Percentiles rank a stretch among this genome's conserved stretches.
phyloP scores from a whole-genome alignment of 2,888 invertebrate genomes.

The Cephus spinipes region DNA sequence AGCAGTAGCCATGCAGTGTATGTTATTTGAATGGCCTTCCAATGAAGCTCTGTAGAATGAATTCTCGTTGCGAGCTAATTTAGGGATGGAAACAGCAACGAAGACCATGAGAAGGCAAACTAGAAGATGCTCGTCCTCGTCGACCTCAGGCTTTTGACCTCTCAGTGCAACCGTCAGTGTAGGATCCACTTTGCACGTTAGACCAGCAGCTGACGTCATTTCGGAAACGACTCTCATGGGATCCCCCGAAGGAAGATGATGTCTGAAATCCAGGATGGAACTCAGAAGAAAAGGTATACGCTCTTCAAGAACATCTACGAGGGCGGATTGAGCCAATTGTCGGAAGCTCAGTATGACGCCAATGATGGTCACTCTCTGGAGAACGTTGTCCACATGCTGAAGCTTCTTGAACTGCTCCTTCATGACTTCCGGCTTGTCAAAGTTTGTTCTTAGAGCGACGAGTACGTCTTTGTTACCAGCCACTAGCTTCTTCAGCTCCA shows the following conservation, averaged over 20 bases:
- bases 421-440: conserved; percentile 99
- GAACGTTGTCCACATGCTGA: conserved; percentile 92
- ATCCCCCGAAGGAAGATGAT: conserved; percentile 91
- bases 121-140: conserved; percentile 92
- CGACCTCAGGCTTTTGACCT: conserved; percentile 87
- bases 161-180: conserved; percentile 91
- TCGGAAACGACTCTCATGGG: conserved; percentile 93
- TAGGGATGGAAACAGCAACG: conserved; percentile 96
- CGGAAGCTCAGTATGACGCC: conserved; percentile 98
- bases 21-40: conserved; percentile 98
- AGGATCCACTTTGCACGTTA: conserved; percentile 95
- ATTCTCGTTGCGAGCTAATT: conserved; percentile 89
- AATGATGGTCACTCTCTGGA: conserved; percentile 97
- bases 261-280: conserved; percentile 94
- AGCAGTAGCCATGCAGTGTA: conserved; percentile 97
- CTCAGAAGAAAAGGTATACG: conserved; percentile 96
- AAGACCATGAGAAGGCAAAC: conserved; percentile 98
- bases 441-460: conserved; percentile 91
- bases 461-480: conserved; percentile 93
- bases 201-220: conserved; percentile 97
- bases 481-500: conserved; percentile 93
- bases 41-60: conserved; percentile 89
- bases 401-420: conserved; percentile 93
- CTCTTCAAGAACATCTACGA: conserved; percentile 92
- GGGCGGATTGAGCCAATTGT: conserved; percentile 91